Conservation (phyloP, 2,797 vertebrate genomes). For the Megalops cyprinoides region DNA sequence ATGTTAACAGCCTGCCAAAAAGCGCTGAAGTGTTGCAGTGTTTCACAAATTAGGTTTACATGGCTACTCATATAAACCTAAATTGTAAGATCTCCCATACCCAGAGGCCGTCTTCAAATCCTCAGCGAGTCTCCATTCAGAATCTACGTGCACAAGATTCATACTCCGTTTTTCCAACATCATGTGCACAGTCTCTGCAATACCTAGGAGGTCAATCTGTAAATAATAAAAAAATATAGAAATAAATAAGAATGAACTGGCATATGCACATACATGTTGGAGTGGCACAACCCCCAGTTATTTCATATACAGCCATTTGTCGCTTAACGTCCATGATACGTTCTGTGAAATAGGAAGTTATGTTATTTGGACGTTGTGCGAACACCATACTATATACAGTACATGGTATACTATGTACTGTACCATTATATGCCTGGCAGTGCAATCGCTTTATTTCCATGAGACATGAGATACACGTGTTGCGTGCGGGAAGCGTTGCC, state of each 20-base stretch:
- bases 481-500: too few relatives aligned
- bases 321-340: too few relatives aligned
- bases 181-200: constrained; percentile 52
- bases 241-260: neutral
- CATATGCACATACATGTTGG: too few relatives aligned
- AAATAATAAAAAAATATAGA: neutral
- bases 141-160: constrained; percentile 29
- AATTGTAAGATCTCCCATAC: constrained; percentile 16
- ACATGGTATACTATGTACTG: too few relatives aligned
- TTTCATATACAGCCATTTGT: too few relatives aligned
- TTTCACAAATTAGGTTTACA: neutral
- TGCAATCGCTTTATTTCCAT: too few relatives aligned
- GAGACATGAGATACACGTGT: too few relatives aligned
- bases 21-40: neutral
- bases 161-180: constrained; percentile 45
- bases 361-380: too few relatives aligned
- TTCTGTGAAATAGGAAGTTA: too few relatives aligned
- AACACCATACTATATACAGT: too few relatives aligned
- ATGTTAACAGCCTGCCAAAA: neutral
- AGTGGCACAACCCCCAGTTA: too few relatives aligned
- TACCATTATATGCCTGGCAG: too few relatives aligned
- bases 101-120: neutral
- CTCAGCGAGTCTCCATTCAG: constrained; percentile 38
- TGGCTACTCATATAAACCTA: neutral
- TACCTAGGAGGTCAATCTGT: constrained; percentile 54